These are phyloP conservation scores for Kryptopterus vitreolus DNA, from an alignment of 2,797 vertebrate species.

Conservation along the genomic window DNA sequence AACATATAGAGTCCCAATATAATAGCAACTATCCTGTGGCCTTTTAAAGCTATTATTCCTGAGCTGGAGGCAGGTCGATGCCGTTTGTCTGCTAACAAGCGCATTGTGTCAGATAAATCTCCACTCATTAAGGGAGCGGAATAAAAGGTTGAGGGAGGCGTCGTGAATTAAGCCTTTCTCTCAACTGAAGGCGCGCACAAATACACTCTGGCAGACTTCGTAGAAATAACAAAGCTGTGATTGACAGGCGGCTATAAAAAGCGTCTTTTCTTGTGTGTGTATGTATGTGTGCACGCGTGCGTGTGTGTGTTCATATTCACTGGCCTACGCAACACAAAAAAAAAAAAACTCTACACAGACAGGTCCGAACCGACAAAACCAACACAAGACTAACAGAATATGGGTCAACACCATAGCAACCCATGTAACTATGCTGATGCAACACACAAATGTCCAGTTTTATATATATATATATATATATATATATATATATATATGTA, in stretches of 20 bases:
- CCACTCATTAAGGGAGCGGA: slow-evolving; percentile 32
- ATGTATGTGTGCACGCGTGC: not conserved
- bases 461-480: not conserved
- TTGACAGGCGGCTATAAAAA: slow-evolving; percentile 37
- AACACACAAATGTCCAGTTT: slow-evolving; percentile 35
- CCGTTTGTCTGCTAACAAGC: slow-evolving; percentile 46
- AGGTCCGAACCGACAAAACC: slow-evolving; percentile 36
- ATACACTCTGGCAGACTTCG: slow-evolving; percentile 48
- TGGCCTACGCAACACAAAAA: slow-evolving; percentile 29
- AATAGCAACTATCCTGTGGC: slow-evolving; percentile 35
- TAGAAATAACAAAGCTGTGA: slow-evolving; percentile 48
- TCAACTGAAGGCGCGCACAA: slow-evolving; percentile 31
- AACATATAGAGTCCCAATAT: slow-evolving; percentile 29
- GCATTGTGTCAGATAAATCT: slow-evolving; percentile 52
- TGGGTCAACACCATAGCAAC: slow-evolving; percentile 59
- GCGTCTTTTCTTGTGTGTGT: slow-evolving; percentile 29
- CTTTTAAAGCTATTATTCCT: slow-evolving; percentile 50
- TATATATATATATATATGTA: no score
- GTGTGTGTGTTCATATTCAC: slow-evolving; percentile 21
- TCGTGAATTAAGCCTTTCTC: slow-evolving; percentile 39
- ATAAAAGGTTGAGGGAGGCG: slow-evolving; percentile 44
- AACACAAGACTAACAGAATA: slow-evolving; percentile 49
- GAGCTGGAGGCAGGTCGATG: slow-evolving; percentile 33
- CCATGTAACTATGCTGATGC: slow-evolving; percentile 52
- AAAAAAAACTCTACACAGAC: slow-evolving; percentile 25